Evolutionary conservation across 2,113 vertebrate genomes (phyloP).

Genomic region (Salvelinus alpinus): DNA sequence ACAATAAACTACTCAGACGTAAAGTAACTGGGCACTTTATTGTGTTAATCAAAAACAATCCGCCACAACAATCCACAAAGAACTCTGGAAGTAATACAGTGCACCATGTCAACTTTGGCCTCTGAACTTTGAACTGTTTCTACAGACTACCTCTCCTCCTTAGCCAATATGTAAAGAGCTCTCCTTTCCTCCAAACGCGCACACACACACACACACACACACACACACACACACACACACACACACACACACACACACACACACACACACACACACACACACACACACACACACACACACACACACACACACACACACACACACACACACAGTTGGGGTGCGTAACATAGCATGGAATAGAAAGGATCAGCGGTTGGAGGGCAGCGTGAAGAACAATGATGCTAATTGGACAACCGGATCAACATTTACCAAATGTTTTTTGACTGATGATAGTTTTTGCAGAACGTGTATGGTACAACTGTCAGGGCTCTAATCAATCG

Average conservation of each 20-base stretch:
- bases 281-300: conserved; percentile 15
- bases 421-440: conserved; percentile 28
- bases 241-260: conserved; percentile 12
- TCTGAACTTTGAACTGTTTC: conserved; percentile 57
- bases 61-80: conserved; percentile 74
- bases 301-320: conserved; percentile 26
- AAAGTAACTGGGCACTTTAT: conserved; percentile 76
- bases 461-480: conserved; percentile 58
- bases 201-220: conserved; percentile 24
- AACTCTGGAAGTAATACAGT: conserved; percentile 69
- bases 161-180: conserved; percentile 60
- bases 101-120: conserved; percentile 73
- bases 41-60: conserved; percentile 79
- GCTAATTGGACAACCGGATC: conserved; percentile 39
- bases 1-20: conserved; percentile 1
- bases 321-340: conserved; percentile 41
- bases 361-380: conserved; percentile 45
- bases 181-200: conserved; percentile 34
- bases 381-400: conserved; percentile 46
- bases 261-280: conserved; percentile 27
- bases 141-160: conserved; percentile 42
- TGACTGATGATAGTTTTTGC: conserved; percentile 54
- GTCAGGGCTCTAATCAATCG: conserved; percentile 3
- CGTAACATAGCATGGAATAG: conserved; percentile 57
- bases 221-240: conserved; percentile 17